Percentiles rank a stretch among this genome's conserved stretches.
phyloP scores from a whole-genome alignment of 2,113 vertebrate species.

The Dicrurus megarhynchus region DNA sequence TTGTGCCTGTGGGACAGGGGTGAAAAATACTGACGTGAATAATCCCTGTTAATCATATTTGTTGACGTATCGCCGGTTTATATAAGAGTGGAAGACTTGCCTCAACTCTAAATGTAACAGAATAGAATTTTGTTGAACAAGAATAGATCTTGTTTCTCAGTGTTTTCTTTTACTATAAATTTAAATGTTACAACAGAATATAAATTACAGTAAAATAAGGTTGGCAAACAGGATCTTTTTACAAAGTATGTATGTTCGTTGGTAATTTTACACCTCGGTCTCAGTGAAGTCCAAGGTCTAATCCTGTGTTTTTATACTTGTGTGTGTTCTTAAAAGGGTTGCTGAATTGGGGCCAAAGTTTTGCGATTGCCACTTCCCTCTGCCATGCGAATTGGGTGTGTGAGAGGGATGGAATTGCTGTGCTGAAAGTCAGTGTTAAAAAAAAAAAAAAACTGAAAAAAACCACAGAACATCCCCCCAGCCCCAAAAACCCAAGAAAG shows the following conservation, averaged over 20 bases:
- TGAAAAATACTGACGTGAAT: neutral
- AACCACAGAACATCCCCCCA: neutral
- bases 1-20: neutral
- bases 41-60: neutral
- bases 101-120: neutral
- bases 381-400: slow-evolving; percentile 25
- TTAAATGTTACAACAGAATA: slow-evolving; percentile 51
- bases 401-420: slow-evolving; percentile 50
- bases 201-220: slow-evolving; percentile 53
- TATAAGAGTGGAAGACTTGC: neutral
- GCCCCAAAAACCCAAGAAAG: neutral
- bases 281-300: neutral
- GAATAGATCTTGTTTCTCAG: slow-evolving; percentile 16
- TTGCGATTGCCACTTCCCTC: slow-evolving; percentile 7
- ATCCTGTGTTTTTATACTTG: slow-evolving; percentile 25
- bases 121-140: slow-evolving; percentile 8
- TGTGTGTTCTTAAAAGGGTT: slow-evolving; percentile 40
- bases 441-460: neutral
- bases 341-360: slow-evolving; percentile 34
- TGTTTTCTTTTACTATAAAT: slow-evolving; percentile 47
- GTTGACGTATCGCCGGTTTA: neutral
- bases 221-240: slow-evolving; percentile 44
- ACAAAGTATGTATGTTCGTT: neutral
- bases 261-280: slow-evolving; percentile 20
- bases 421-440: slow-evolving; percentile 58